Evolutionary conservation across 2,797 vertebrate genomes (phyloP).

Genomic region (Psittacula echo): DNA sequence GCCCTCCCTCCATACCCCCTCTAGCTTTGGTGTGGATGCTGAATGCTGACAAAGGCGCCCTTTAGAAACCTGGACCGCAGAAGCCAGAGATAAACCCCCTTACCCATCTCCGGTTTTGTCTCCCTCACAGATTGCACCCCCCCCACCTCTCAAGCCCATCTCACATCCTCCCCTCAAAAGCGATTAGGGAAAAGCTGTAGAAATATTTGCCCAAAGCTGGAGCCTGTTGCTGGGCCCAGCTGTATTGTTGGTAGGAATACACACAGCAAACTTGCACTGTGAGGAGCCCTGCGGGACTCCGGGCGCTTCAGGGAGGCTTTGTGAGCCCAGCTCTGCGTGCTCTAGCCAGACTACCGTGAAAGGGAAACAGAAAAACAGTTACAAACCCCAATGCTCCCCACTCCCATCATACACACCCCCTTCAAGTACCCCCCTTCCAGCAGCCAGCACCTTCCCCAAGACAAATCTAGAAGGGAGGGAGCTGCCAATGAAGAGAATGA

Average conservation of each 20-base stretch:
- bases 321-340: constrained; percentile 63
- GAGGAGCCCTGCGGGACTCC: constrained; percentile 71
- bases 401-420: not conserved
- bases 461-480: constrained; percentile 51
- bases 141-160: not conserved
- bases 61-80: constrained; percentile 3
- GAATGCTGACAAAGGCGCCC: constrained; percentile 7
- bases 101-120: not conserved
- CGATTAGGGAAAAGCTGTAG: constrained; percentile 68
- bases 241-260: constrained; percentile 70
- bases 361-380: constrained; percentile 62
- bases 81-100: not conserved
- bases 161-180: constrained; percentile 33
- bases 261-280: constrained; percentile 68
- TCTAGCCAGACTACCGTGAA: constrained; percentile 67
- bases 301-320: constrained; percentile 57
- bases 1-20: not conserved
- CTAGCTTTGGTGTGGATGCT: not conserved
- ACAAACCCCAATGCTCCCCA: constrained; percentile 52
- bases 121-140: not conserved
- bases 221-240: constrained; percentile 56
- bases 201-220: constrained; percentile 78
- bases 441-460: constrained; percentile 54
- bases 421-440: constrained; percentile 5
- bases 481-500: constrained; percentile 41